Evolutionary conservation across 2,113 vertebrate genomes (phyloP), one percentile per base, ranked within the genome.

Genomic region (Tragelaphus strepsiceros): DNA sequence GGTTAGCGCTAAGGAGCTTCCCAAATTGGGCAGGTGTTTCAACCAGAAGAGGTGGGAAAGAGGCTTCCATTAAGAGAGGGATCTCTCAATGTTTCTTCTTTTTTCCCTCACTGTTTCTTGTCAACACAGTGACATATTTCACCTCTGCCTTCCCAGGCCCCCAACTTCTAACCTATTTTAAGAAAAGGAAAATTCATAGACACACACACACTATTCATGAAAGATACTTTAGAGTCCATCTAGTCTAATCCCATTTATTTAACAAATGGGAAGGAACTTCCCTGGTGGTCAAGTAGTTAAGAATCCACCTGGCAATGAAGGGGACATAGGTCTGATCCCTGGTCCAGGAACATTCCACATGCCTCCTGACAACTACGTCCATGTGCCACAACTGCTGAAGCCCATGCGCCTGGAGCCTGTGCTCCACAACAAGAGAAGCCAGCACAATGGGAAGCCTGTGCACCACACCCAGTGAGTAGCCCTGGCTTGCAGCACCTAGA

Each of bases 231-330:
- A 74, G 8, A 92, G 53, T 77, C 49, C 58, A 54, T 84, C 67
- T 49, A 56, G 24, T 81, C 62, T 88, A 59, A 26, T 54, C 26
- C 24, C 7, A 84, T 83, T 83, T 24, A 35, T 93, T 87, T 81
- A 97, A 77, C 90, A 88, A 89, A 61, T 84, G n/a, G 74, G 64
- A 97, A 97, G 59, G 64, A 97, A 97, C 12, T 7, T 77, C 22
- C 39, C 12, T 43, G 39, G 39, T 24, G 71, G 22, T 77, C 39
- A 43, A 77, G 71, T 26, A 39, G 71, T 74, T 43, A 77, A 77
- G 71, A 77, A 77, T 26, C 71, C 30, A 77, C 71, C 71, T 39
- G 67, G 35, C n/a, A 26, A 77, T 77, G 39, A 43, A 77, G 71
- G 71, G 39, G 39, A 26, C 39, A 43, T 24, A 77, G 71, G 71